phyloP scores from a whole-genome alignment of 2,797 vertebrate genomes.

The Acestrorhynchus altus region DNA sequence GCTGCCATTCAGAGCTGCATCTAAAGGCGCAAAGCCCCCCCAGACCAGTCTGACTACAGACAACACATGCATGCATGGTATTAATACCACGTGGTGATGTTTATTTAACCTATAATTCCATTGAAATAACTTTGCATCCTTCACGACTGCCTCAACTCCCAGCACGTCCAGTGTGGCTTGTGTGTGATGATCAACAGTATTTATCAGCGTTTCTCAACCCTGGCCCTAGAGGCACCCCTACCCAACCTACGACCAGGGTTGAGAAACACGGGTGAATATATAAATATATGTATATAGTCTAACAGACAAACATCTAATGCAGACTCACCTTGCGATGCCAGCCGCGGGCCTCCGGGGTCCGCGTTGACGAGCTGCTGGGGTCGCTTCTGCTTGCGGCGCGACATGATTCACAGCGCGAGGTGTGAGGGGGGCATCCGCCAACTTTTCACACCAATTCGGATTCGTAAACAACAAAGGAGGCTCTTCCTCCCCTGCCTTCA shows the following conservation, averaged over 20 bases:
- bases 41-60: neutral
- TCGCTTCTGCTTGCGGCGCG: conserved; percentile 87
- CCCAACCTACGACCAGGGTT: too few relatives aligned
- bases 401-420: conserved; percentile 82
- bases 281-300: too few relatives aligned
- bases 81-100: neutral
- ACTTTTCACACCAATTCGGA: conserved; percentile 59
- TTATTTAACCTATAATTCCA: neutral
- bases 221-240: too few relatives aligned
- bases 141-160: too few relatives aligned
- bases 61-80: too few relatives aligned
- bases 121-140: neutral
- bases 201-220: too few relatives aligned
- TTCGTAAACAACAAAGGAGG: neutral
- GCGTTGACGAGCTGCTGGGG: conserved; percentile 85
- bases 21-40: neutral
- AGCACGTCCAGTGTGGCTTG: too few relatives aligned
- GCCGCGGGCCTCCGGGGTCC: conserved; percentile 78
- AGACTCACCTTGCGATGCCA: conserved; percentile 80
- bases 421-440: conserved; percentile 76
- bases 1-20: conserved; percentile 25
- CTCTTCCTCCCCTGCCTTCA: conserved; percentile 28
- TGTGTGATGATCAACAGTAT: too few relatives aligned
- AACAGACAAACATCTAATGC: conserved; percentile 13
- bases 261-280: too few relatives aligned